Percentiles rank a stretch among this genome's conserved stretches.
These are phyloP conservation scores for western clawed frog (Xenopus tropicalis) DNA, from an alignment of 2,113 vertebrate species.

Conservation along the genomic window DNA sequence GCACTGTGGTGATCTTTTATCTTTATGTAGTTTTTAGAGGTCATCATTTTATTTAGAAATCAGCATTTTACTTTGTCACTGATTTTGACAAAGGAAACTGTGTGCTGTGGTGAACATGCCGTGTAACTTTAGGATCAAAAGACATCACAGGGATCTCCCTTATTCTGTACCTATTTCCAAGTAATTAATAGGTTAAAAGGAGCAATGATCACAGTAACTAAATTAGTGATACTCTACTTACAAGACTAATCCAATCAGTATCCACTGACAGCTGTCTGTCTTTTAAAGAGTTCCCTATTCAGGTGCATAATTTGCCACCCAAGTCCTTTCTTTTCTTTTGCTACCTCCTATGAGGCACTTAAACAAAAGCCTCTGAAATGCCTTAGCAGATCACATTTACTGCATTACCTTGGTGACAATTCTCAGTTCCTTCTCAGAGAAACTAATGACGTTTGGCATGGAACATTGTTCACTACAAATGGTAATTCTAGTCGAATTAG, in stretches of 20 bases:
- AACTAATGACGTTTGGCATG: conserved; percentile 14
- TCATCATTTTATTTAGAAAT: too few relatives aligned
- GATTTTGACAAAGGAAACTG: too few relatives aligned
- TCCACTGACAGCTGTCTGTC: conserved; percentile 28
- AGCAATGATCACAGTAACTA: conserved; percentile 23
- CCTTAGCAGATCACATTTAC: conserved; percentile 20
- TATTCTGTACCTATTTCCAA: not conserved
- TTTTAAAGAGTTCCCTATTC: conserved; percentile 28
- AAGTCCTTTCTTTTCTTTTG: conserved; percentile 30
- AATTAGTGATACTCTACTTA: conserved; percentile 12
- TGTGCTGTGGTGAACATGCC: too few relatives aligned
- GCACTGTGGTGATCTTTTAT: too few relatives aligned
- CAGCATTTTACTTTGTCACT: too few relatives aligned
- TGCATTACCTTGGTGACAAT: conserved; percentile 10
- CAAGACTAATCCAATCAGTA: conserved; percentile 12
- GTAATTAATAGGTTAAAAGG: conserved; percentile 32
- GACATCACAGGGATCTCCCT: conserved; percentile 15
- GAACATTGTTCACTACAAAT: conserved; percentile 8
- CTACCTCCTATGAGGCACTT: conserved; percentile 21
- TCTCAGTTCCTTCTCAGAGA: conserved; percentile 5
- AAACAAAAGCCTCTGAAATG: conserved; percentile 26
- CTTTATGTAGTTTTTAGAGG: too few relatives aligned
- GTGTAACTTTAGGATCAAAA: not conserved
- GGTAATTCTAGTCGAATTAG: conserved; percentile 1
- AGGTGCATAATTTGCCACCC: conserved; percentile 35